A percentile compares a stretch with the other conserved stretches of the same genome.
Conservation (phyloP, 1,140 invertebrate species). For the Holcopasites calliopsidis region DNA sequence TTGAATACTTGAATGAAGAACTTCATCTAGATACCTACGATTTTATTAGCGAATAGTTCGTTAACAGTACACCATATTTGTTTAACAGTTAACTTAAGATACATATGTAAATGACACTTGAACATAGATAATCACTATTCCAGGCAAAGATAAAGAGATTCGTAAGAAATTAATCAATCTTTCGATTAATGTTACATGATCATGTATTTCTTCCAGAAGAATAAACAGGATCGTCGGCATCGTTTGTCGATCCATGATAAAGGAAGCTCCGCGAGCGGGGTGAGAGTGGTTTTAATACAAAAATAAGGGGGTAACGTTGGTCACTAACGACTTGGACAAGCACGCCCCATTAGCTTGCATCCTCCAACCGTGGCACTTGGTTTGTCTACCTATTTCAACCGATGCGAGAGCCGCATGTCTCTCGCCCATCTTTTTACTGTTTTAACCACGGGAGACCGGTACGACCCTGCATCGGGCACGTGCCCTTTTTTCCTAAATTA, state of each 20-base stretch:
- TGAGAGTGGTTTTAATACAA: conserved; percentile 73
- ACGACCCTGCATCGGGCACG: conserved; percentile 37
- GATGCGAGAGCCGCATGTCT: conserved; percentile 55
- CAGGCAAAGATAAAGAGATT: no score
- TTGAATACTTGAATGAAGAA: no score
- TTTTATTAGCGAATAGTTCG: no score
- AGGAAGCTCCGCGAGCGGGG: neutral
- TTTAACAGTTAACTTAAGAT: no score
- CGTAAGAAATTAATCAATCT: no score
- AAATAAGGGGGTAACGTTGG: conserved; percentile 72
- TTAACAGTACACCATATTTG: no score
- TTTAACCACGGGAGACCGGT: conserved; percentile 57
- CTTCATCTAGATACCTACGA: no score
- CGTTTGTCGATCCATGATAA: conserved; percentile 43
- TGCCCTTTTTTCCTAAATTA: conserved; percentile 40
- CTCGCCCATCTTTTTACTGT: conserved; percentile 56
- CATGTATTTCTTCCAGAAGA: conserved; percentile 51
- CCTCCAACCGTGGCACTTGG: conserved; percentile 60
- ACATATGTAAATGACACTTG: no score
- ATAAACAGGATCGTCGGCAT: conserved; percentile 64
- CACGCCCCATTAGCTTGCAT: conserved; percentile 72
- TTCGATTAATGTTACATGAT: neutral
- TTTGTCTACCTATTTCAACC: conserved; percentile 60
- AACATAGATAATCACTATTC: no score
- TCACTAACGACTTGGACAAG: conserved; percentile 71